Percentiles rank a stretch among this genome's conserved stretches.
phyloP scores from a whole-genome alignment of 2,888 invertebrate genomes.

The Chymomyza fuscimana region DNA sequence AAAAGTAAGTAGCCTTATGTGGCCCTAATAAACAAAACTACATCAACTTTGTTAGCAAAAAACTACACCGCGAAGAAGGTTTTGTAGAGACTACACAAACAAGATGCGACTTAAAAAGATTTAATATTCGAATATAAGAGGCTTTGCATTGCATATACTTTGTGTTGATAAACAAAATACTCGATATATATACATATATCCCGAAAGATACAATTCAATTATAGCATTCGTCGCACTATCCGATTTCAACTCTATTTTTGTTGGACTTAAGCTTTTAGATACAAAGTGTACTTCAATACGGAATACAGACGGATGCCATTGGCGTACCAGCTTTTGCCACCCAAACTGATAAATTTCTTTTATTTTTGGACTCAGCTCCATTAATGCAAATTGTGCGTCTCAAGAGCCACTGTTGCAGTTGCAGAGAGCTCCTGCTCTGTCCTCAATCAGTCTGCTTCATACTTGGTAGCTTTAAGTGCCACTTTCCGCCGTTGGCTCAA shows the following conservation, averaged over 20 bases:
- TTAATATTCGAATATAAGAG: too few species aligned
- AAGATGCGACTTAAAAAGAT: too few species aligned
- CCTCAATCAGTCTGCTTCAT: neutral
- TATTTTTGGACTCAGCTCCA: conserved; percentile 53
- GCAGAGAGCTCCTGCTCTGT: neutral
- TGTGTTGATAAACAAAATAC: too few species aligned
- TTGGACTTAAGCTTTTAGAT: conserved; percentile 33
- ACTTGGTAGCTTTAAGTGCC: neutral
- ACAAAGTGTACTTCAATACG: conserved; percentile 47
- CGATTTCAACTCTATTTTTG: conserved; percentile 14
- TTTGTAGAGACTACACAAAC: too few species aligned
- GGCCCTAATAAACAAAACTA: too few species aligned
- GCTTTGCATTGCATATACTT: too few species aligned
- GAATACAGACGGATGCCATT: conserved; percentile 29
- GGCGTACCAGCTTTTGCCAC: neutral
- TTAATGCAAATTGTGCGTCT: conserved; percentile 66
- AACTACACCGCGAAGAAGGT: too few species aligned
- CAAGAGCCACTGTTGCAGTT: conserved; percentile 43
- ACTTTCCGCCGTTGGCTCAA: neutral
- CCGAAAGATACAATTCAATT: neutral
- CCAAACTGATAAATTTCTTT: conserved; percentile 35
- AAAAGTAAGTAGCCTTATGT: too few species aligned
- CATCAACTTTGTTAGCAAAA: too few species aligned
- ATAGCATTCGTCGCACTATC: neutral
- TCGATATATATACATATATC: neutral